These are phyloP conservation scores for Amniataba percoides DNA, from an alignment of 2,797 vertebrate genomes.

Conservation along the genomic window DNA sequence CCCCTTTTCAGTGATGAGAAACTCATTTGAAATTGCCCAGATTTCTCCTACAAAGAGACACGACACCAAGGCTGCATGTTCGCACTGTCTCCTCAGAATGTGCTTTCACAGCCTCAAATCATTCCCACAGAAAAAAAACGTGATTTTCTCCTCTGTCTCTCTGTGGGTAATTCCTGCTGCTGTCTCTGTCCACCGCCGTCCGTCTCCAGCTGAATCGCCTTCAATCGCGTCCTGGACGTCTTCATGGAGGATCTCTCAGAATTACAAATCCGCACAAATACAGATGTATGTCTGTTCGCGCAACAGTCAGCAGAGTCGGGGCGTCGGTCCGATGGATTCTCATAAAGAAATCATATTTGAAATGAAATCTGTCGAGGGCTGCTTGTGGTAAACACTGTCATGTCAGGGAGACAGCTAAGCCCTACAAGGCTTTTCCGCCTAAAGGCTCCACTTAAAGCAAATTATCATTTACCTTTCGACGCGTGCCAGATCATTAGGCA, in stretches of 20 bases:
- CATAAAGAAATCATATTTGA: constrained; percentile 76
- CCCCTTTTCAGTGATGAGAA: constrained; percentile 81
- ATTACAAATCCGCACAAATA: constrained; percentile 47
- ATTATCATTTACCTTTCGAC: constrained; percentile 89
- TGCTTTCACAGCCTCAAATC: constrained; percentile 76
- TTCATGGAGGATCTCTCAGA: constrained; percentile 73
- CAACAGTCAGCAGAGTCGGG: constrained; percentile 58
- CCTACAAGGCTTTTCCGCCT: constrained; percentile 85
- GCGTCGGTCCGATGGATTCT: constrained; percentile 59
- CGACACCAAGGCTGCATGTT: constrained; percentile 70
- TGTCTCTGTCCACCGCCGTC: constrained; percentile 59
- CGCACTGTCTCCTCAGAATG: constrained; percentile 75
- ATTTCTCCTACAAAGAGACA: constrained; percentile 81
- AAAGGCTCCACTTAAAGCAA: constrained; percentile 90
- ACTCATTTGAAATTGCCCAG: constrained; percentile 79
- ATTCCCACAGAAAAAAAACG: constrained; percentile 46
- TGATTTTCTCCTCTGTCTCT: constrained; percentile 57
- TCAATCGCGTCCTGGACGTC: constrained; percentile 71
- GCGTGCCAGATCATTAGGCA: constrained; percentile 90
- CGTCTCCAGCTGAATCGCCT: constrained; percentile 74
- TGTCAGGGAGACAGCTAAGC: constrained; percentile 78
- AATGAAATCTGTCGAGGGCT: constrained; percentile 77
- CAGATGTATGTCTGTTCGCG: constrained; percentile 64
- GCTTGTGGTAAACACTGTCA: constrained; percentile 75
- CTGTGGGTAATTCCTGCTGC: constrained; percentile 62